Base-by-base conservation (phyloP, 2,888 invertebrate genomes). In the Amphipoea oculea region DNA sequence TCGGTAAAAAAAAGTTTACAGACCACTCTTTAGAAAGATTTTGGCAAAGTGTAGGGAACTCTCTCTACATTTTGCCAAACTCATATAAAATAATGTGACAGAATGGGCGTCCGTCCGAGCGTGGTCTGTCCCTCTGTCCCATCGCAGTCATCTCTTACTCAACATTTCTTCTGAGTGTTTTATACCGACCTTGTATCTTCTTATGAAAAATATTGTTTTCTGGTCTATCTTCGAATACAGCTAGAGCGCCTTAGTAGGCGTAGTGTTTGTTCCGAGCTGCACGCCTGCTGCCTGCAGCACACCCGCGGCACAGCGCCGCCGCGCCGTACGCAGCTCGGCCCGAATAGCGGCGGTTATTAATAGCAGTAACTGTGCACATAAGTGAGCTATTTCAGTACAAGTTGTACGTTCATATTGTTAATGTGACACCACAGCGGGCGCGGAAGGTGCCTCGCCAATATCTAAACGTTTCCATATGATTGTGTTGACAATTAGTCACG, bases 301-400 rank as follows among this genome's bases (percentile, higher is more conserved):
- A 2, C 36, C 40, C 40, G 4, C 40, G 4, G 11, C 12, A 4
- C 48, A 14, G 48, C 48, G 48, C 14, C 14, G 48, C 14, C 4
- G 3, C 48, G 48, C 48, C 12, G 12, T 9, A 12, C 48, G 48
- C 48, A 48, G 12, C 48, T 4, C 5, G 14, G 48, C 48, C 14
- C 5, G 14, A 14, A 14, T 48, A 48, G 48, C 14, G 48, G 4
- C 48, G 4, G 45, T 23, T 82, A 75, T 67, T 67, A 80, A 54
- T 68, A 76, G 54, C 62, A n/a, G 68, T 69, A 48, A 20, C 83
- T 42, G 42, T 69, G 81, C 81, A 67, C 42, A n/a, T n/a, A 14
- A 81, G 23, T 42, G 71, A 78, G 71, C 81, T 73, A 51, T 82
- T 81, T 62, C 17, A 54, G 73, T n/a, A 72, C 81, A 29, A n/a